Conservation (phyloP, 2,113 vertebrate species). For the Scortum barcoo region DNA sequence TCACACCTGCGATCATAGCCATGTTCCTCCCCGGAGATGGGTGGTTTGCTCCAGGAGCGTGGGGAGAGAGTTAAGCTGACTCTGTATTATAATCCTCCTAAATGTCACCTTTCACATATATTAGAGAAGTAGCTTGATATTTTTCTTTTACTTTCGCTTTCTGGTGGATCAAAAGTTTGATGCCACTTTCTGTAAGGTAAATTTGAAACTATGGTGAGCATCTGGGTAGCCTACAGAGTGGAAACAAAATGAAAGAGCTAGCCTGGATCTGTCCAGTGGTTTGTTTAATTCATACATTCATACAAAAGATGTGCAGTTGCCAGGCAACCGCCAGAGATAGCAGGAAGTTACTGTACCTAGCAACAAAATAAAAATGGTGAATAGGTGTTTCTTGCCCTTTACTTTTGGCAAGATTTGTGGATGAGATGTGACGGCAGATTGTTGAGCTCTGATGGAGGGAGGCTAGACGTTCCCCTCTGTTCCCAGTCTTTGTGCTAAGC, state of each 20-base stretch:
- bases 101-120: conserved; percentile 15
- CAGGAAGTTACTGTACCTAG: background rate
- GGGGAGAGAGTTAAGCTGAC: conserved; percentile 2
- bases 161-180: background rate
- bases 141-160: background rate
- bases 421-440: background rate
- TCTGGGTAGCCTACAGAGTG: no score
- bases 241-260: background rate
- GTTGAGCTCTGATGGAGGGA: background rate
- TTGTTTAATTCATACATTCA: background rate
- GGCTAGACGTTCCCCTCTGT: background rate
- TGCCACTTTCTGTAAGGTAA: background rate
- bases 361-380: background rate
- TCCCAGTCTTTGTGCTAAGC: background rate
- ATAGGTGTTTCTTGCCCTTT: background rate
- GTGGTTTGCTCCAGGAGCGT: background rate
- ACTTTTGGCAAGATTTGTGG: background rate
- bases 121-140: conserved; percentile 8
- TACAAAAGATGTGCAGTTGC: background rate
- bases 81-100: conserved; percentile 12
- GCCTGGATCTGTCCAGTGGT: background rate
- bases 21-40: conserved; percentile 11
- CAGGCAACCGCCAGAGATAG: background rate
- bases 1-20: conserved; percentile 7
- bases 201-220: background rate